These are phyloP conservation scores for Diabrotica virgifera DNA, from an alignment of 1,140 invertebrate species.

Conservation along the genomic window DNA sequence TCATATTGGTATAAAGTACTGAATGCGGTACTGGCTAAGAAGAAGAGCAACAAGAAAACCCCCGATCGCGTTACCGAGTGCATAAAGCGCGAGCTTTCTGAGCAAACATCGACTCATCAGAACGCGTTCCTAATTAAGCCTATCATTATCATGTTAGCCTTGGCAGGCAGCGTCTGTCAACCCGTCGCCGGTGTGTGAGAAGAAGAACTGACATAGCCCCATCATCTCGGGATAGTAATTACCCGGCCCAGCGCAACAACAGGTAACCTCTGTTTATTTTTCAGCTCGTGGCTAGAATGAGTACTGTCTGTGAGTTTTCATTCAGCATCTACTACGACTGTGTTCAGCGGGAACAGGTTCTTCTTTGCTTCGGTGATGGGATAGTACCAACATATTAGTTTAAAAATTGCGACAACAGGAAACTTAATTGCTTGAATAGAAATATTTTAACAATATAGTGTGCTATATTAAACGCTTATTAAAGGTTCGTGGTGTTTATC, in stretches of 20 bases:
- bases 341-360: too few species aligned
- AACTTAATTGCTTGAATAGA: too few species aligned
- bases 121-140: slow-evolving; percentile 23
- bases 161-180: slow-evolving; percentile 25
- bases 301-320: background rate
- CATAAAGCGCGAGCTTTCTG: slow-evolving; percentile 16
- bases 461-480: too few species aligned
- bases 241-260: background rate
- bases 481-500: too few species aligned
- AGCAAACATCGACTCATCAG: slow-evolving; percentile 22
- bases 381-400: too few species aligned
- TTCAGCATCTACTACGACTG: background rate
- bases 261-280: slow-evolving; percentile 24
- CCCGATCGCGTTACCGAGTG: background rate
- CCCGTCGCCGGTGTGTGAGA: slow-evolving; percentile 19
- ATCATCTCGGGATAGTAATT: slow-evolving; percentile 16
- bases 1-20: too few species aligned
- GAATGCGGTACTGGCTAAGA: too few species aligned
- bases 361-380: too few species aligned
- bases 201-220: slow-evolving; percentile 10
- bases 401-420: too few species aligned
- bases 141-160: slow-evolving; percentile 29
- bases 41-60: background rate
- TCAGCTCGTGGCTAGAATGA: slow-evolving; percentile 14
- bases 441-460: too few species aligned